phyloP scores from a whole-genome alignment of 2,113 vertebrate genomes.

The Corythoichthys haematopterus region DNA sequence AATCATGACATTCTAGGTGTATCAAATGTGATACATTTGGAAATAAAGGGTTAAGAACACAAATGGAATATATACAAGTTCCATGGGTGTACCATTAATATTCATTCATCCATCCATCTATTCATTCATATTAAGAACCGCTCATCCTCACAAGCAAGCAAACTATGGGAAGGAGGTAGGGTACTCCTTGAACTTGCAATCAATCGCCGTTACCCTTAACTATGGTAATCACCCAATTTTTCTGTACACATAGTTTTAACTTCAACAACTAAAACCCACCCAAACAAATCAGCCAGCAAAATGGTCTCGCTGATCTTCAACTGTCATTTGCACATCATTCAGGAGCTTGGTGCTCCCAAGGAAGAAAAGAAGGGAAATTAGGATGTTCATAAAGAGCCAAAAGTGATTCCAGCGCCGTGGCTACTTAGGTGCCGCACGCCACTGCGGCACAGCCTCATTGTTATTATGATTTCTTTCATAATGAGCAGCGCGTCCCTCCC shows the following conservation, averaged over 20 bases:
- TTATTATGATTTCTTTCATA: slow-evolving; percentile 70
- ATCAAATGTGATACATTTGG: too few species aligned
- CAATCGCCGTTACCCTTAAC: too few species aligned
- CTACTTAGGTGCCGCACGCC: slow-evolving; percentile 44
- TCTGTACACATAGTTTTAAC: slow-evolving; percentile 4
- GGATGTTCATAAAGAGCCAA: slow-evolving; percentile 11
- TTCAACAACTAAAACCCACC: slow-evolving; percentile 9
- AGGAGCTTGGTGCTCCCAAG: neutral
- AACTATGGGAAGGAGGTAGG: too few species aligned
- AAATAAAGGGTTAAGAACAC: too few species aligned
- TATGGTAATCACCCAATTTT: neutral
- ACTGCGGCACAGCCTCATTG: slow-evolving; percentile 53
- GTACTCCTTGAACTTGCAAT: too few species aligned
- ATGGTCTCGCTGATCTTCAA: slow-evolving; percentile 9
- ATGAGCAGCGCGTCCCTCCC: slow-evolving; percentile 58
- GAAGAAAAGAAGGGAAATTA: neutral
- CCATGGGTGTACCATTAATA: neutral
- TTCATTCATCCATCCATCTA: neutral
- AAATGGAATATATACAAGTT: neutral
- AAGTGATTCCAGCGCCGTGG: slow-evolving; percentile 6
- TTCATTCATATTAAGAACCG: too few species aligned
- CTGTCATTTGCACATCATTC: neutral
- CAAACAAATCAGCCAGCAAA: neutral
- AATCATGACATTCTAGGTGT: too few species aligned
- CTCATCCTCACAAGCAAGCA: too few species aligned